Evolutionary conservation across 2,888 invertebrate species (phyloP).

Genomic region (Seladonia tumulorum): DNA sequence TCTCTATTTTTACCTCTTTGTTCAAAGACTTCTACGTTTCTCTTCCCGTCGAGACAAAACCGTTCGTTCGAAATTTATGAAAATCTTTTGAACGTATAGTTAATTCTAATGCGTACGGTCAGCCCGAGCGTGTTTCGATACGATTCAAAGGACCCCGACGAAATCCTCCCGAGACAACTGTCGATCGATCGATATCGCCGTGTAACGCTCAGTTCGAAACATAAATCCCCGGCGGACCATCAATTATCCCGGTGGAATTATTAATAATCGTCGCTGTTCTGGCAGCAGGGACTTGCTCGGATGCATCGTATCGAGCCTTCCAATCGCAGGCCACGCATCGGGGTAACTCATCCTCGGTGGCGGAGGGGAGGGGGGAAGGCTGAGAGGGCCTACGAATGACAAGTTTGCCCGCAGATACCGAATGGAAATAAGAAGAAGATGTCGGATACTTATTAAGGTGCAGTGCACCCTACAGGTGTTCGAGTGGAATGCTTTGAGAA

Average conservation of each 20-base stretch:
- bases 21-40: no score
- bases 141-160: slow-evolving; percentile 16
- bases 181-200: slow-evolving; percentile 50
- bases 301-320: slow-evolving; percentile 52
- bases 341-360: slow-evolving; percentile 34
- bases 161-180: slow-evolving; percentile 40
- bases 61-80: no score
- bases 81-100: no score
- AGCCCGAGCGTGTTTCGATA: slow-evolving; percentile 3
- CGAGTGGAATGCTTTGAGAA: slow-evolving; percentile 53
- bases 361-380: not conserved
- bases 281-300: slow-evolving; percentile 40
- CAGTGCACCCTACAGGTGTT: slow-evolving; percentile 70
- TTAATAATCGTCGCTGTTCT: slow-evolving; percentile 68
- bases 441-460: slow-evolving; percentile 72
- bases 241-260: slow-evolving; percentile 65
- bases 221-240: slow-evolving; percentile 52
- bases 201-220: slow-evolving; percentile 36
- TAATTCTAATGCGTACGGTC: slow-evolving; percentile 2
- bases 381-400: slow-evolving; percentile 57
- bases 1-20: no score
- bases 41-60: no score
- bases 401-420: slow-evolving; percentile 57
- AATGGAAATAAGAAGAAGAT: slow-evolving; percentile 52
- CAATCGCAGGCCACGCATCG: slow-evolving; percentile 64